These are phyloP conservation scores for Cyprinodon tularosa DNA, from an alignment of 2,113 vertebrate genomes.

Conservation along the genomic window DNA sequence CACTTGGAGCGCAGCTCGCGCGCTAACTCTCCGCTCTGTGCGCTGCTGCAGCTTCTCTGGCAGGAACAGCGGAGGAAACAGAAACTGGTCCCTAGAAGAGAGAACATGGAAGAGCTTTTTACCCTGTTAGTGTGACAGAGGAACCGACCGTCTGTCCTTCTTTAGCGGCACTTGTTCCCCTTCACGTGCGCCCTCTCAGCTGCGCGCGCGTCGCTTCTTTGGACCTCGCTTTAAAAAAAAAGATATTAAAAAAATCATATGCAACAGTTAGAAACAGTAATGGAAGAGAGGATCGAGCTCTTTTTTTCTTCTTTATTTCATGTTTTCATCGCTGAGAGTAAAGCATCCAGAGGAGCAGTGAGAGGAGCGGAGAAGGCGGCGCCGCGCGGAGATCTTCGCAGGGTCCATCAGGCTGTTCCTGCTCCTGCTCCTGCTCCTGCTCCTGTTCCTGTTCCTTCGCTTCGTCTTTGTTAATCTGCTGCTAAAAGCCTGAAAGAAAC, in stretches of 20 bases:
- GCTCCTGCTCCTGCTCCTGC: too few species aligned
- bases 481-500: neutral
- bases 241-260: neutral
- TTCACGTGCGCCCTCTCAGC: neutral
- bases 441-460: neutral
- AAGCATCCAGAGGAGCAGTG: neutral
- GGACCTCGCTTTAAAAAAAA: neutral
- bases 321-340: neutral
- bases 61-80: neutral
- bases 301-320: neutral
- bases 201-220: slow-evolving; percentile 15
- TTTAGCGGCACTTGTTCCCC: neutral
- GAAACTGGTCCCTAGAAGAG: neutral
- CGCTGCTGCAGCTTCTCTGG: neutral
- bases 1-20: slow-evolving; percentile 16
- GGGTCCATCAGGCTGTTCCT: neutral
- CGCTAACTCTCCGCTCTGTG: slow-evolving; percentile 10
- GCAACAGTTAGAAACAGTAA: neutral
- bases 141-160: neutral
- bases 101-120: neutral
- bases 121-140: neutral
- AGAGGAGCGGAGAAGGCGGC: neutral
- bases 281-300: neutral
- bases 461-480: neutral
- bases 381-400: neutral